Evolutionary conservation across 2,113 vertebrate genomes (phyloP).

Genomic region (Sapajus apella): DNA sequence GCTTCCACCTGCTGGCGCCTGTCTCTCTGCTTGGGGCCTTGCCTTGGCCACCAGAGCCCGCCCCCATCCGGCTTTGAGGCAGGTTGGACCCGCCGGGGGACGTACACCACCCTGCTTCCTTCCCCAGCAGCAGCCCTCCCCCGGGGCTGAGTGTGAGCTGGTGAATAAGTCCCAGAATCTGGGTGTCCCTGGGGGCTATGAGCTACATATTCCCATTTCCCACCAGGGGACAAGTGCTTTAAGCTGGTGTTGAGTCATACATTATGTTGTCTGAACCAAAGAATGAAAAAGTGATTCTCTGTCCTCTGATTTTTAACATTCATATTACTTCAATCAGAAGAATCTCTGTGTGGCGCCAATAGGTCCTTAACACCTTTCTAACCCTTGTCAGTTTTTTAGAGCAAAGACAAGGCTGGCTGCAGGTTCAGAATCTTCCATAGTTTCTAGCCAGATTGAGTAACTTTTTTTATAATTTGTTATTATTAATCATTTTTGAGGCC

Average conservation of each 20-base stretch:
- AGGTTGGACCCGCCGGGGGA: background rate
- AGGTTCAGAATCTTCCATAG: background rate
- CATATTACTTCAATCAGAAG: background rate
- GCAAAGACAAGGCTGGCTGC: background rate
- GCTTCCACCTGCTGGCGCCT: fast-evolving
- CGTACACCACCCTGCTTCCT: background rate
- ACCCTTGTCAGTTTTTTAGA: background rate
- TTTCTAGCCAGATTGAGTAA: background rate
- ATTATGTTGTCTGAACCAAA: background rate
- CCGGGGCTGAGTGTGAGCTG: fast-evolving
- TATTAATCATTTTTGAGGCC: no score
- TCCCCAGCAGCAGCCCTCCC: background rate
- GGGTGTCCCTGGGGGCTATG: background rate
- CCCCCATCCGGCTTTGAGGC: background rate
- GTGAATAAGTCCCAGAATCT: background rate
- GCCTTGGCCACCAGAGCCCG: background rate
- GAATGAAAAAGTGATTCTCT: background rate
- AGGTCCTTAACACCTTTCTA: conserved; percentile 11
- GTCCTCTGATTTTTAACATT: background rate
- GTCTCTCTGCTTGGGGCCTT: background rate
- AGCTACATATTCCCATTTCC: background rate
- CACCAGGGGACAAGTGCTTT: background rate
- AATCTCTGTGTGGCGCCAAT: background rate
- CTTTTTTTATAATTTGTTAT: no score
- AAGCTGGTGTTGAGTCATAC: background rate